Conservation (phyloP, 2,113 vertebrate species). For the Eurystomus gularis region DNA sequence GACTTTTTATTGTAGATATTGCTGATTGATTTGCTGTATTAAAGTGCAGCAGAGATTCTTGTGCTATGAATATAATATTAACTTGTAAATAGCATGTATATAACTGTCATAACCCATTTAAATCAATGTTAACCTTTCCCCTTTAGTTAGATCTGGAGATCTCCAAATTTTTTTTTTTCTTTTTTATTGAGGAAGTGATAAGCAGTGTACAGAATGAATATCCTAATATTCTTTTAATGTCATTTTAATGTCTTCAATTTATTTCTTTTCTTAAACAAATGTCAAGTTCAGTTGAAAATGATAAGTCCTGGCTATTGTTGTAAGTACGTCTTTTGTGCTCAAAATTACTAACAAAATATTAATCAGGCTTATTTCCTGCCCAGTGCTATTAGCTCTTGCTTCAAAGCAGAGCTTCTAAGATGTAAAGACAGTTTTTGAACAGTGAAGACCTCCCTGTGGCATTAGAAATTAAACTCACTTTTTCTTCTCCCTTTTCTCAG, state of each 20-base stretch:
- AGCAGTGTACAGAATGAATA: constrained; percentile 40
- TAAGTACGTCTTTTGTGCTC: constrained; percentile 61
- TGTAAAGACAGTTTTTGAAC: constrained; percentile 67
- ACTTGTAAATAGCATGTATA: background rate
- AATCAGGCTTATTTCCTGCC: constrained; percentile 66
- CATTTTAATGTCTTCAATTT: constrained; percentile 65
- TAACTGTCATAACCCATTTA: constrained; percentile 28
- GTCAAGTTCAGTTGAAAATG: constrained; percentile 45
- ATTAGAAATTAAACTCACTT: constrained; percentile 69
- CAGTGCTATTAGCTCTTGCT: constrained; percentile 50
- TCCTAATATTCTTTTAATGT: constrained; percentile 59
- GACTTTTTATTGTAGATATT: background rate
- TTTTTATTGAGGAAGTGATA: constrained; percentile 58
- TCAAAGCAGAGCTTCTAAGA: constrained; percentile 60
- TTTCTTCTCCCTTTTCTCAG: constrained; percentile 57
- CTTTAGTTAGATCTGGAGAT: constrained; percentile 25
- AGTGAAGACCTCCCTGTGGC: constrained; percentile 54
- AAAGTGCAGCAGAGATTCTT: background rate
- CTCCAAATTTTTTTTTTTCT: background rate
- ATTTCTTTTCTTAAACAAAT: constrained; percentile 33
- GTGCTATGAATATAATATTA: constrained; percentile 41
- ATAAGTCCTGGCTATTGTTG: constrained; percentile 47
- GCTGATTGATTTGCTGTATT: background rate
- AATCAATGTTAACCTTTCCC: background rate
- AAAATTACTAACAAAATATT: constrained; percentile 67